Percentiles rank a stretch among this genome's conserved stretches.
These are phyloP conservation scores for Aporophyla lueneburgensis DNA, from an alignment of 2,888 invertebrate genomes.

Conservation along the genomic window DNA sequence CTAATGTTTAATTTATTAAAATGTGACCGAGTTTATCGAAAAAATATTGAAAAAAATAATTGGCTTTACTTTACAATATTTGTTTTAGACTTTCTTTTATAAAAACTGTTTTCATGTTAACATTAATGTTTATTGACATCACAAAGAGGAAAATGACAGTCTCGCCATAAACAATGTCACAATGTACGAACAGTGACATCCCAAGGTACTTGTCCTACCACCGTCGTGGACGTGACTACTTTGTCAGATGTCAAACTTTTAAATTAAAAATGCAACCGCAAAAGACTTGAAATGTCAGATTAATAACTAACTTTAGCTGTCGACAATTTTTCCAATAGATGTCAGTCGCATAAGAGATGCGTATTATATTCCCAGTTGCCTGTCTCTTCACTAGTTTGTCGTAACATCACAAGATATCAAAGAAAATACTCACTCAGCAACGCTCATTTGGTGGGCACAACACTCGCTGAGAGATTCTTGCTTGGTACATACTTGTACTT, in stretches of 20 bases:
- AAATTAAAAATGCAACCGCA: too few species aligned
- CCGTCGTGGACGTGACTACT: background rate
- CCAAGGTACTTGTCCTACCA: background rate
- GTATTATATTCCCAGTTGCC: background rate
- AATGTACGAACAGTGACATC: too few species aligned
- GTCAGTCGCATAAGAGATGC: too few species aligned
- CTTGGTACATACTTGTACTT: background rate
- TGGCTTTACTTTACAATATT: background rate
- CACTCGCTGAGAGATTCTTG: background rate
- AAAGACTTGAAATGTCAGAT: too few species aligned
- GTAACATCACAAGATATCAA: background rate
- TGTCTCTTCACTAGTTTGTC: background rate
- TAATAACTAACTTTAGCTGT: too few species aligned
- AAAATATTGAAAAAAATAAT: too few species aligned
- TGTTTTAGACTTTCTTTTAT: background rate
- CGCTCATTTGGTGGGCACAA: background rate
- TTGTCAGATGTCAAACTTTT: too few species aligned
- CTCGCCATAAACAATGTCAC: background rate
- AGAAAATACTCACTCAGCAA: background rate
- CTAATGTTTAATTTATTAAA: conserved; percentile 22
- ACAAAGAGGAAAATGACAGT: background rate
- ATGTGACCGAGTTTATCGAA: background rate
- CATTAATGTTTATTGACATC: background rate
- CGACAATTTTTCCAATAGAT: background rate
- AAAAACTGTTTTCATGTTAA: background rate